Conservation (phyloP, 2,113 vertebrate species). For the Laticauda laticaudata region DNA sequence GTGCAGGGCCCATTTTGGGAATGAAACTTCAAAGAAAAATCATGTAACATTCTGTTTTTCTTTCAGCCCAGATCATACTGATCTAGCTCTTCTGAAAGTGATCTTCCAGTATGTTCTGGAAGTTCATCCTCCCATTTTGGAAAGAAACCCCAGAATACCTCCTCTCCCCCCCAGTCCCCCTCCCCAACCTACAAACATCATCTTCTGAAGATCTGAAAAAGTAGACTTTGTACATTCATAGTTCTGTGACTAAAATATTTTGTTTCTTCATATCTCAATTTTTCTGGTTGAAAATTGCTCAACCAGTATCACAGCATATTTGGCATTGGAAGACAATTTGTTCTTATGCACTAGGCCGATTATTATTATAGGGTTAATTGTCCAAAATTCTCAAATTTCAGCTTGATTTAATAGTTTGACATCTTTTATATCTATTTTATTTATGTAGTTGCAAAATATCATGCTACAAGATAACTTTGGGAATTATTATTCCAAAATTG, state of each 20-base stretch:
- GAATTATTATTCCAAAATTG: neutral
- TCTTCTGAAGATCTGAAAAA: neutral
- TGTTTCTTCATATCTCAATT: neutral
- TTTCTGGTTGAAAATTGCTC: neutral
- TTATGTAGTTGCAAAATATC: neutral
- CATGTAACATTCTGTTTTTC: neutral
- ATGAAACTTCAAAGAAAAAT: neutral
- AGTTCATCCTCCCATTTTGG: neutral
- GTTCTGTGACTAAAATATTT: neutral
- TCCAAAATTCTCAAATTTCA: neutral
- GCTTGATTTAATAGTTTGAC: neutral
- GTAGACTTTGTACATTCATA: neutral
- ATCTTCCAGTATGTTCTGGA: neutral
- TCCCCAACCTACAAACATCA: neutral
- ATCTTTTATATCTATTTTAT: neutral
- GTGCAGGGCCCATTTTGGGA: neutral
- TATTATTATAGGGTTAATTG: neutral
- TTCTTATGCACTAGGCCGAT: neutral
- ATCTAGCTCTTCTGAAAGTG: neutral
- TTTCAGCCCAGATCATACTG: neutral
- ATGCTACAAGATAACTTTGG: neutral
- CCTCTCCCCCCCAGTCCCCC: too few relatives aligned
- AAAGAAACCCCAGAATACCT: neutral
- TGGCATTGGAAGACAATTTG: neutral
- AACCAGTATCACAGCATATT: neutral